Evolutionary conservation across 2,797 vertebrate species (phyloP), one percentile per base, ranked within the genome.

Genomic region (Cyclopterus lumpus): DNA sequence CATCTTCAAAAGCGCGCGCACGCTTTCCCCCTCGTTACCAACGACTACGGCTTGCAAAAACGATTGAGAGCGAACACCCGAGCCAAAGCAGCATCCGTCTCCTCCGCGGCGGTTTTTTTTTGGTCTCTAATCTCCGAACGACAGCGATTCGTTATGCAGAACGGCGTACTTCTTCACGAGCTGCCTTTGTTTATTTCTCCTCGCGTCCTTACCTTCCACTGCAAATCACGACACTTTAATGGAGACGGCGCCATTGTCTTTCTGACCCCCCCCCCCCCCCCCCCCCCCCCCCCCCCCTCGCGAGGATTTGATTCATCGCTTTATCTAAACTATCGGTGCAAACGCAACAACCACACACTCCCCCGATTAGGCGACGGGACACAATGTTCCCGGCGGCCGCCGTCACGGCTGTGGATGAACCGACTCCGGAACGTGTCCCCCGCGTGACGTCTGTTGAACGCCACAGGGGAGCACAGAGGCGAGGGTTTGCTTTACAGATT

Each of bases 351-450:
- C 34, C 36, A 51, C 26, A 73, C 48, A 36, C 9, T 8, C 22
- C 16, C 14, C n/a, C 15, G 34, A 55, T 49, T 8, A 24, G 12
- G 42, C 1, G 0, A 32, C 2, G 1, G 69, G 30, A 79, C 67
- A 70, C 62, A 68, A 66, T 66, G 71, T 71, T 67, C 58, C 42
- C 6, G 16, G 8, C 26, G 2, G 16, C 8, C 22, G 46, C 3
- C 1, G 1, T 32, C 7, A 32, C 1, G 28, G 18, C 0, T 0
- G 12, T 4, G 10, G 1, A 30, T 22, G 9, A 2, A 18, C 12
- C 2, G 18, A 18, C 64, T 30, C 8, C 32, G 26, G 22, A 9
- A 10, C 49, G 1, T 5, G 1, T 6, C n/a, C n/a, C 4, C 4
- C 22, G 24, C 9, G 20, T 30, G 11, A 59, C 4, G 22, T 20